phyloP scores from a whole-genome alignment of 2,888 invertebrate species.

The Empis livida region DNA sequence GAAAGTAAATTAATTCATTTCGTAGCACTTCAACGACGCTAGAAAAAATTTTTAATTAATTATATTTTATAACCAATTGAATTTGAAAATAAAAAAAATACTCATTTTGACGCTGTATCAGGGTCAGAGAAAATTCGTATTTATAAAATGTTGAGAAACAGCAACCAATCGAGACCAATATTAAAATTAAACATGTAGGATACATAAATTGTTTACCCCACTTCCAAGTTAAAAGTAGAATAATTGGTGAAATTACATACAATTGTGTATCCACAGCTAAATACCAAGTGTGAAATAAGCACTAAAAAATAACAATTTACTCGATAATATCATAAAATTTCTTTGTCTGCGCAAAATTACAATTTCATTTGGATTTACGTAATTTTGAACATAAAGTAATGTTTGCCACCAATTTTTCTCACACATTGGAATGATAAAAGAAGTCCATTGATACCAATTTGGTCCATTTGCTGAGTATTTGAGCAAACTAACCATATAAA shows the following conservation, averaged over 20 bases:
- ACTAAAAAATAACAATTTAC: constrained; percentile 23
- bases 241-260: constrained; percentile 38
- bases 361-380: constrained; percentile 26
- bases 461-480: constrained; percentile 41
- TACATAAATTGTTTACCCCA: constrained; percentile 10
- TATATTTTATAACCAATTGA: not conserved
- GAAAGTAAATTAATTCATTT: constrained; percentile 11
- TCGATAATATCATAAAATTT: constrained; percentile 9
- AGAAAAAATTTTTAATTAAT: no score
- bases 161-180: constrained; percentile 9
- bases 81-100: not conserved
- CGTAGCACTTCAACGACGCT: constrained; percentile 1
- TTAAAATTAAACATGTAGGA: constrained; percentile 6
- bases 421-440: constrained; percentile 24
- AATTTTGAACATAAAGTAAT: constrained; percentile 39
- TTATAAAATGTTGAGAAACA: constrained; percentile 10
- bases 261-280: constrained; percentile 46
- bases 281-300: constrained; percentile 45
- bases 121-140: constrained; percentile 1
- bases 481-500: constrained; percentile 38
- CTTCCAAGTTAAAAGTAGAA: constrained; percentile 31
- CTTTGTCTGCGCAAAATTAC: constrained; percentile 18
- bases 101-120: not conserved
- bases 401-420: constrained; percentile 37
- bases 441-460: constrained; percentile 29